A percentile compares a stretch with the other conserved stretches of the same genome.
Evolutionary conservation across 2,888 invertebrate species (phyloP).

Genomic region (Lucinisca nassula): DNA sequence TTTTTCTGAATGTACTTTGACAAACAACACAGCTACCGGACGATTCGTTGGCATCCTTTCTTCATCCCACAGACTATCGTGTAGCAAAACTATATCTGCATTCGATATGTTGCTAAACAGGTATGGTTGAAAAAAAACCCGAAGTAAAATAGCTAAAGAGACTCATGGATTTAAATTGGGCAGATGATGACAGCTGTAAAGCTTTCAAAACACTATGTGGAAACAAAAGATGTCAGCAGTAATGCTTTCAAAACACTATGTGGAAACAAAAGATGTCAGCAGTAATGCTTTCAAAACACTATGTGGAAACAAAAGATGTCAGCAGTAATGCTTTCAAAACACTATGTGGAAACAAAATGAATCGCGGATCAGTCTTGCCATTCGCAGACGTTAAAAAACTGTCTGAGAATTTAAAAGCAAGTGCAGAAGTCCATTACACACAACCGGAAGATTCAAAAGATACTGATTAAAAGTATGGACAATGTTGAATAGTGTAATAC

Average conservation of each 20-base stretch:
- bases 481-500: background rate
- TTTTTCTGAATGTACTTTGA: background rate
- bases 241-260: background rate
- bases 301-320: background rate
- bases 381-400: background rate
- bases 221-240: background rate
- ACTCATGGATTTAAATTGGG: background rate
- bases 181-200: background rate
- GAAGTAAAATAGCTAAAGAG: background rate
- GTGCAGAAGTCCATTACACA: background rate
- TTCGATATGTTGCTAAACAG: background rate
- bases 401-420: background rate
- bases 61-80: background rate
- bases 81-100: background rate
- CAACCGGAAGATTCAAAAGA: background rate
- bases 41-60: background rate
- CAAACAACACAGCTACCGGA: background rate
- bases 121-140: background rate
- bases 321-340: too few relatives aligned
- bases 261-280: background rate
- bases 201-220: background rate
- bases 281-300: background rate
- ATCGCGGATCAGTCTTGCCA: background rate
- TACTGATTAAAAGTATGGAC: background rate
- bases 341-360: too few relatives aligned